Evolutionary conservation across 2,113 vertebrate genomes (phyloP).

Genomic region (Trogon surrucura): DNA sequence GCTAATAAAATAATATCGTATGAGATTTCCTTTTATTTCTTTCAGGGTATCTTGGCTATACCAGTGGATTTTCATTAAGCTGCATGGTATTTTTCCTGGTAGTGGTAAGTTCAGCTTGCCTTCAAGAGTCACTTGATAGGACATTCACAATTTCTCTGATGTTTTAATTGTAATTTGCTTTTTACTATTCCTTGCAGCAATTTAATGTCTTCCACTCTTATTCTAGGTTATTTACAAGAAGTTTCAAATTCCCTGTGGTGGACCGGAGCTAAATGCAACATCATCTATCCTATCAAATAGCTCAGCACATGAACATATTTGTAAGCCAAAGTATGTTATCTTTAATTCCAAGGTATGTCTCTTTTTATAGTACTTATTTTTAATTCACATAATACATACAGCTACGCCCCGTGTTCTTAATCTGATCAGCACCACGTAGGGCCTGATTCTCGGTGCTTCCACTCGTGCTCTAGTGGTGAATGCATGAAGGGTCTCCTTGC

Average conservation of each 20-base stretch:
- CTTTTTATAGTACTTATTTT: constrained; percentile 55
- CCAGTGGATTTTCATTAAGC: constrained; percentile 84
- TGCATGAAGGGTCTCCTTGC: not conserved
- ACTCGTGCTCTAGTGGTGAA: not conserved
- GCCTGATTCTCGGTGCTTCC: not conserved
- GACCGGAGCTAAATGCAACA: constrained; percentile 62
- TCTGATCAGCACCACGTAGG: not conserved
- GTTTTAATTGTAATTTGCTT: not conserved
- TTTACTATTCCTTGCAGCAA: not conserved
- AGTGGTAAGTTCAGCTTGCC: constrained; percentile 83
- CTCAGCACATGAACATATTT: constrained; percentile 61
- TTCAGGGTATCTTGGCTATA: constrained; percentile 85
- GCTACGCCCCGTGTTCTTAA: not conserved
- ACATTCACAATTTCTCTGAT: not conserved
- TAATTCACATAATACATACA: constrained; percentile 5
- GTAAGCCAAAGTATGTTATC: constrained; percentile 79
- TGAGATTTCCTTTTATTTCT: constrained; percentile 50
- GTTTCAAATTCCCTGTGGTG: constrained; percentile 73
- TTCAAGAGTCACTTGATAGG: not conserved
- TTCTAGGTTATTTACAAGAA: constrained; percentile 84
- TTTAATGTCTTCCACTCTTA: not conserved
- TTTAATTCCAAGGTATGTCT: constrained; percentile 82
- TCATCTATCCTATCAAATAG: constrained; percentile 45
- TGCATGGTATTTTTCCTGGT: constrained; percentile 94
- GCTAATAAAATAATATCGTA: not conserved